Conservation (phyloP, 2,888 invertebrate species). For the Cyclophora albipunctata region DNA sequence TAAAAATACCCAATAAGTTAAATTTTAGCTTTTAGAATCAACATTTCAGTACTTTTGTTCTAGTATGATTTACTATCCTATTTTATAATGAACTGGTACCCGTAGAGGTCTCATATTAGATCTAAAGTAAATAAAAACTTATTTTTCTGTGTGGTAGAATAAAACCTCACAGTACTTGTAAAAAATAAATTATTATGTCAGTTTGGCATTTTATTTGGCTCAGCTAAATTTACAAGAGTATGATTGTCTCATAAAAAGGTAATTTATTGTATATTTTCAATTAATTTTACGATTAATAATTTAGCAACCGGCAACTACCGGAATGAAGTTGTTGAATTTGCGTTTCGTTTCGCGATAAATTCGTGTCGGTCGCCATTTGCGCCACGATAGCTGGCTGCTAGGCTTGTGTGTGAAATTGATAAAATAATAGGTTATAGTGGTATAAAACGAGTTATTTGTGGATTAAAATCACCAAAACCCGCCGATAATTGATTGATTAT, state of each 20-base stretch:
- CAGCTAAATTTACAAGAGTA: constrained; percentile 71
- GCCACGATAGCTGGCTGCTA: constrained; percentile 64
- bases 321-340: constrained; percentile 48
- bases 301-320: constrained; percentile 32
- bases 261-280: constrained; percentile 35
- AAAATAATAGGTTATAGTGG: constrained; percentile 65
- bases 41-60: too few species aligned
- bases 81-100: too few species aligned
- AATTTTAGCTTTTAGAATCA: too few species aligned
- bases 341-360: constrained; percentile 40
- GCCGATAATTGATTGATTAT: constrained; percentile 5
- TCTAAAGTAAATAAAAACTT: too few species aligned
- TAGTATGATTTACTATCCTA: too few species aligned
- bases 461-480: constrained; percentile 27
- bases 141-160: too few species aligned
- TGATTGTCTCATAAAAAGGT: constrained; percentile 59
- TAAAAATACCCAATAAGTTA: too few species aligned
- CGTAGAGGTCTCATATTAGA: too few species aligned
- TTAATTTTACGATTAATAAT: constrained; percentile 22
- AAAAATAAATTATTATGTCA: constrained; percentile 23
- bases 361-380: constrained; percentile 70
- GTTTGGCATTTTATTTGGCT: constrained; percentile 62
- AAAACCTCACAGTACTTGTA: constrained; percentile 2
- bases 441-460: constrained; percentile 48
- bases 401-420: constrained; percentile 50